These are phyloP conservation scores for Deroptyus accipitrinus DNA, from an alignment of 2,113 vertebrate species.

Conservation along the genomic window DNA sequence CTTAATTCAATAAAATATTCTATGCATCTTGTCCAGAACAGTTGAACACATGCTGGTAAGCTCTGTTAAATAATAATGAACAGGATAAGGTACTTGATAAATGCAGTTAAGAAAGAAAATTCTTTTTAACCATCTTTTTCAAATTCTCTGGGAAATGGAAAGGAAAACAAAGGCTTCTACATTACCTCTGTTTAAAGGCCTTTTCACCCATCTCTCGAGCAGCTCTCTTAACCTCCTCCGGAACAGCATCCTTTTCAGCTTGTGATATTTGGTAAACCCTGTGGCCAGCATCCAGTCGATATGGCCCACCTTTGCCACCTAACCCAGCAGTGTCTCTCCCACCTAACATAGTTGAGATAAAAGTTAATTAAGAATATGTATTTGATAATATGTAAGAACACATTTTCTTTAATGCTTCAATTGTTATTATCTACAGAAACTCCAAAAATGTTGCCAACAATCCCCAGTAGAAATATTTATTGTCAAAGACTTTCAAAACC, in stretches of 20 bases:
- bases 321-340: conserved; percentile 95
- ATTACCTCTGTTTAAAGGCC: conserved; percentile 88
- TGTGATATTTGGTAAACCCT: conserved; percentile 90
- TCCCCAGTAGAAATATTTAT: neutral
- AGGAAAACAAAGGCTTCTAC: neutral
- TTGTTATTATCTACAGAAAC: neutral
- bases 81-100: neutral
- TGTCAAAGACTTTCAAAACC: neutral
- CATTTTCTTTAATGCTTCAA: neutral
- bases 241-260: conserved; percentile 91
- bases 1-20: neutral
- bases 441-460: neutral
- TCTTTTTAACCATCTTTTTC: neutral
- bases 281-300: conserved; percentile 91
- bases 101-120: neutral
- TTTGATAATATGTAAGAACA: neutral
- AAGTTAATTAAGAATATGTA: neutral
- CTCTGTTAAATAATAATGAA: neutral
- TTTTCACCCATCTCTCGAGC: conserved; percentile 92
- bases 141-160: neutral
- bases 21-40: neutral
- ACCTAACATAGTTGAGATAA: conserved; percentile 68
- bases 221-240: conserved; percentile 89
- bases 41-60: neutral
- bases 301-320: conserved; percentile 93